A percentile compares a stretch with the other conserved stretches of the same genome.
These are phyloP conservation scores for Lordiphosa andalusiaca DNA, from an alignment of 2,888 invertebrate genomes.

Conservation along the genomic window DNA sequence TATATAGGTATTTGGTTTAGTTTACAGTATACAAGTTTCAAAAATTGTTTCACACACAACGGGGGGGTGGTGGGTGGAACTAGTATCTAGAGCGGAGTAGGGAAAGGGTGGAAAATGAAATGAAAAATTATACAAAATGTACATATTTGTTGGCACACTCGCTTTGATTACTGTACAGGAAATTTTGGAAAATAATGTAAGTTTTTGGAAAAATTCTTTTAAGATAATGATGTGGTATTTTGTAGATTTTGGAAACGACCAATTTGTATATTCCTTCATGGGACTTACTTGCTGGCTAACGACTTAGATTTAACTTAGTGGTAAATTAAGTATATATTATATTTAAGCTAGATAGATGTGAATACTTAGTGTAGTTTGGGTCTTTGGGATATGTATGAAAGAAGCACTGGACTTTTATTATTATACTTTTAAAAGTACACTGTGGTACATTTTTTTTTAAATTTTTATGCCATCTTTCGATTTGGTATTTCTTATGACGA, in stretches of 20 bases:
- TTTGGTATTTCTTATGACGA: too few relatives aligned
- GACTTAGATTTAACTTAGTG: conserved; percentile 6
- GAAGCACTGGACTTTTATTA: too few relatives aligned
- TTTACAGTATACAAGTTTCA: conserved; percentile 68
- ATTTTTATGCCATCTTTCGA: too few relatives aligned
- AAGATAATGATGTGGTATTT: conserved; percentile 50
- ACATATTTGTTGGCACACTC: conserved; percentile 76
- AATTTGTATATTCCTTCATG: neutral
- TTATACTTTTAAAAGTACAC: too few relatives aligned
- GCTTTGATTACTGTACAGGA: conserved; percentile 53
- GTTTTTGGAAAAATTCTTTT: neutral
- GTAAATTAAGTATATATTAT: too few relatives aligned
- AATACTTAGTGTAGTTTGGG: too few relatives aligned
- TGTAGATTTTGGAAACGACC: conserved; percentile 33
- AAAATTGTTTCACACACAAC: conserved; percentile 47
- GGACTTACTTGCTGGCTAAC: neutral
- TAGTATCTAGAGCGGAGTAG: conserved; percentile 7
- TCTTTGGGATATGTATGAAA: too few relatives aligned
- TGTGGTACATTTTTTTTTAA: too few relatives aligned
- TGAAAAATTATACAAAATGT: conserved; percentile 57
- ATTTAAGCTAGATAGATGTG: too few relatives aligned
- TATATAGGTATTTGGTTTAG: conserved; percentile 61
- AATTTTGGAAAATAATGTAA: conserved; percentile 14
- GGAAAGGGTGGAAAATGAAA: conserved; percentile 12
- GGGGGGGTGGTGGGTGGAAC: conserved; percentile 11